A percentile compares a stretch with the other conserved stretches of the same genome.
phyloP scores from a whole-genome alignment of 2,797 vertebrate species.

The Botia kubotai region DNA sequence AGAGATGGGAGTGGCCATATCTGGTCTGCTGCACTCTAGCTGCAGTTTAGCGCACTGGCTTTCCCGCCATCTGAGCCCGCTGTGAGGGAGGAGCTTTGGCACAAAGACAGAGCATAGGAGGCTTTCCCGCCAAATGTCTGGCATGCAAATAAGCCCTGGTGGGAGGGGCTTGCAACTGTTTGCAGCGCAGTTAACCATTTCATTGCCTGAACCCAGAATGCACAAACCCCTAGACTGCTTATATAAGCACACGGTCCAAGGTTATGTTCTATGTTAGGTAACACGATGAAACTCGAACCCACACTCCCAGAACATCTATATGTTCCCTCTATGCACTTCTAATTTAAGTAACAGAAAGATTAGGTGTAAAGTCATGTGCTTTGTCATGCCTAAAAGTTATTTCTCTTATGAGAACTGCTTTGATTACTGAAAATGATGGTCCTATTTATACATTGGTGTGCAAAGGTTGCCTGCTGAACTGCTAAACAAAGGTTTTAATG shows the following conservation, averaged over 20 bases:
- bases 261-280: constrained; percentile 16
- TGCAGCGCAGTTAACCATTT: constrained; percentile 58
- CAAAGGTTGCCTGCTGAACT: background rate
- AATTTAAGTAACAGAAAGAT: background rate
- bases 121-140: constrained; percentile 66
- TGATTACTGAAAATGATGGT: background rate
- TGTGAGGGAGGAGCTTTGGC: constrained; percentile 70
- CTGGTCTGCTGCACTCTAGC: constrained; percentile 51
- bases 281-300: background rate
- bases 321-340: background rate
- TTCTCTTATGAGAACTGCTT: background rate
- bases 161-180: constrained; percentile 42
- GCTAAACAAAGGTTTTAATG: background rate
- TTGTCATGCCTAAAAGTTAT: background rate
- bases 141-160: constrained; percentile 59
- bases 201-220: constrained; percentile 24
- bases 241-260: background rate
- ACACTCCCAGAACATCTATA: background rate
- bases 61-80: constrained; percentile 79
- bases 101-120: constrained; percentile 57
- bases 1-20: constrained; percentile 46
- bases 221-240: background rate
- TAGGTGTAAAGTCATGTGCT: background rate
- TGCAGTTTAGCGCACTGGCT: constrained; percentile 68
- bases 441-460: background rate